A percentile compares a stretch with the other conserved stretches of the same genome.
These are phyloP conservation scores for Rhorus exstirpatorius DNA, from an alignment of 2,888 invertebrate species.

Conservation along the genomic window DNA sequence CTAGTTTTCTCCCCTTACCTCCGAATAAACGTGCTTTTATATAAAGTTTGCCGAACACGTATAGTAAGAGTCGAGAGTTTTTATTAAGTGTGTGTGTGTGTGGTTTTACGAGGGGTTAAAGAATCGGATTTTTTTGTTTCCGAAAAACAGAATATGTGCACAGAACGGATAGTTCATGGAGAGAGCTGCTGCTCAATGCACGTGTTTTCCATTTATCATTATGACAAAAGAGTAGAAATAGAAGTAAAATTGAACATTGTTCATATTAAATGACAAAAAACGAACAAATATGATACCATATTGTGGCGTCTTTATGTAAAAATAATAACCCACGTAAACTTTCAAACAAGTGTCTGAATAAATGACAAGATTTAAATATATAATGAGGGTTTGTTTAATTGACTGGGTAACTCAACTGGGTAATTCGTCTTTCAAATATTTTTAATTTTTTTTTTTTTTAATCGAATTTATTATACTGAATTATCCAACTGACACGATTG, in stretches of 20 bases:
- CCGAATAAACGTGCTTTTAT: slow-evolving; percentile 41
- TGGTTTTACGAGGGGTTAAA: slow-evolving; percentile 38
- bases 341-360: neutral
- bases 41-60: slow-evolving; percentile 47
- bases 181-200: too few relatives aligned
- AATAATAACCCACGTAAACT: neutral
- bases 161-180: neutral
- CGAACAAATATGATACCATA: too few relatives aligned
- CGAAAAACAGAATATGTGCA: neutral
- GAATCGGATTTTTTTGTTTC: slow-evolving; percentile 34
- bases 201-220: neutral
- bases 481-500: too few relatives aligned
- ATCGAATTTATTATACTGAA: too few relatives aligned
- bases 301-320: too few relatives aligned
- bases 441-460: too few relatives aligned
- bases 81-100: slow-evolving; percentile 45
- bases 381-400: too few relatives aligned
- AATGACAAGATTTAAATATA: neutral
- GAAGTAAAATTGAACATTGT: neutral
- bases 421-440: neutral
- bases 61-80: slow-evolving; percentile 50
- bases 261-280: neutral
- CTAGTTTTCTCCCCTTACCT: slow-evolving; percentile 43
- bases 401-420: neutral
- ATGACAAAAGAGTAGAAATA: neutral